Evolutionary conservation across 2,888 invertebrate genomes (phyloP).

Genomic region (Thalpophila matura): DNA sequence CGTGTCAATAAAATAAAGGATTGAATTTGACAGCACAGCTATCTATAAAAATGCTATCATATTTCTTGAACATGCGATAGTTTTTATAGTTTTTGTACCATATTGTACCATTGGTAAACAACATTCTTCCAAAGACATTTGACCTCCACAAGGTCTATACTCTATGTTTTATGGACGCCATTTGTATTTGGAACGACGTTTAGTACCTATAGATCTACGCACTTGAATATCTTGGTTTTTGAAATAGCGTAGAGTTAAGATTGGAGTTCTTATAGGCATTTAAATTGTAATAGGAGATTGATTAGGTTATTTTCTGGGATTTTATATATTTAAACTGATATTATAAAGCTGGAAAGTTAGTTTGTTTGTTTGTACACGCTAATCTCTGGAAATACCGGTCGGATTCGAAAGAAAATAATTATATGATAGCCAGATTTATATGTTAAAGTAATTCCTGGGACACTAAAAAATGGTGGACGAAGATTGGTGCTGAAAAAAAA

Average conservation of each 20-base stretch:
- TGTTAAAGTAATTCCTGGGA: no score
- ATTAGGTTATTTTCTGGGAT: no score
- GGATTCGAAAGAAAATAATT: no score
- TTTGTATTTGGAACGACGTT: constrained; percentile 26
- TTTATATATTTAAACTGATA: no score
- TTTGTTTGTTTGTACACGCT: no score
- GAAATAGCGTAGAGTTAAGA: neutral
- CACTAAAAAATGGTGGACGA: no score
- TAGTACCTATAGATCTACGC: constrained; percentile 25
- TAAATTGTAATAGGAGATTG: neutral
- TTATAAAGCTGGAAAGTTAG: no score
- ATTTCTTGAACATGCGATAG: constrained; percentile 13
- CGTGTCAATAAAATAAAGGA: constrained; percentile 19
- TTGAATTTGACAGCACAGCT: constrained; percentile 19
- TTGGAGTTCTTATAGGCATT: neutral
- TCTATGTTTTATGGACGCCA: constrained; percentile 20
- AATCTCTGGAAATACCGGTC: no score
- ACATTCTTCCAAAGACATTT: constrained; percentile 19
- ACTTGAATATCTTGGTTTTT: constrained; percentile 18
- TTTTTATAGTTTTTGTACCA: constrained; percentile 33
- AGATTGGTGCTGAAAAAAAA: no score
- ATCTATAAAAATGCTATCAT: neutral
- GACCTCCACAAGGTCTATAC: constrained; percentile 16
- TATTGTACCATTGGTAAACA: constrained; percentile 15
- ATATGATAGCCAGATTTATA: no score